These are phyloP conservation scores for Montipora cactus DNA, from an alignment of 64 coral and sea anemone species.

Conservation along the genomic window DNA sequence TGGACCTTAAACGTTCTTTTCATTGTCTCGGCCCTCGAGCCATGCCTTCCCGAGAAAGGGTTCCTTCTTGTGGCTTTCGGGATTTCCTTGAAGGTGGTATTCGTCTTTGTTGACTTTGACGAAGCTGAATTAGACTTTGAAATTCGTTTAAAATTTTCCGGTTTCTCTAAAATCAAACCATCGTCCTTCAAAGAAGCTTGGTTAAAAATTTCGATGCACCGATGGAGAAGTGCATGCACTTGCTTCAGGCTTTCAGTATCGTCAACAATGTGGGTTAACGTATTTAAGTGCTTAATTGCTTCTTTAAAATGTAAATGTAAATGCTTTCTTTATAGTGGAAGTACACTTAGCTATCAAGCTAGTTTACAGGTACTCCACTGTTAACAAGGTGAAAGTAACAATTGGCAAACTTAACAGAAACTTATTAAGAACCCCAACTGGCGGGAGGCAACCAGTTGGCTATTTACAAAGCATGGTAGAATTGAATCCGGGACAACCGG, in stretches of 20 bases:
- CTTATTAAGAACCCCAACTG: too few species aligned
- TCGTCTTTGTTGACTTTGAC: not conserved
- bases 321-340: too few species aligned
- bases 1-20: not conserved
- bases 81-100: not conserved
- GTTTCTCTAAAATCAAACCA: not conserved
- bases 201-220: not conserved
- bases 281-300: not conserved
- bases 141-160: not conserved
- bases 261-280: not conserved
- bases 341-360: too few species aligned
- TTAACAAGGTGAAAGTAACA: too few species aligned
- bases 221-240: not conserved
- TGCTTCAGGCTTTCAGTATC: not conserved
- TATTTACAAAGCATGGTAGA: too few species aligned
- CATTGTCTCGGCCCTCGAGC: not conserved
- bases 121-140: not conserved
- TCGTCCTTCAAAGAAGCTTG: not conserved
- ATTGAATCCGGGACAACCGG: too few species aligned
- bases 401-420: too few species aligned
- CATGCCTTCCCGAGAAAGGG: not conserved
- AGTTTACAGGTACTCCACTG: too few species aligned
- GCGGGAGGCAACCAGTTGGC: too few species aligned
- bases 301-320: too few species aligned
- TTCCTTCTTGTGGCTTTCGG: not conserved